A percentile compares a stretch with the other conserved stretches of the same genome.
These are phyloP conservation scores for Aricia artaxerxes DNA, from an alignment of 2,888 invertebrate genomes.

Conservation along the genomic window DNA sequence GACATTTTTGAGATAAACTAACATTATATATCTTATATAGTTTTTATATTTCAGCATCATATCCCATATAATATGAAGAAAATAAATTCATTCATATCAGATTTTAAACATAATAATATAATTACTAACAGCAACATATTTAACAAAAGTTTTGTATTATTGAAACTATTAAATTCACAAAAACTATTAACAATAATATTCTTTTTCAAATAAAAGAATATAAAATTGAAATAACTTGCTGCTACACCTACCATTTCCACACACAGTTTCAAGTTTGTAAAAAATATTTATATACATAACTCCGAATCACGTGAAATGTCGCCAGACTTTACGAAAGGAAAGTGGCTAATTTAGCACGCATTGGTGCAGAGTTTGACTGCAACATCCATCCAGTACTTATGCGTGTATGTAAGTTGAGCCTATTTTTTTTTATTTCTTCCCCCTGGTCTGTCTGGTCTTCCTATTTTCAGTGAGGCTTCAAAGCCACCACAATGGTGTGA, in stretches of 20 bases:
- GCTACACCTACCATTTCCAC: not conserved
- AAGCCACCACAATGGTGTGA: conserved; percentile 66
- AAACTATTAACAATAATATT: no score
- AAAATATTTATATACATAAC: not conserved
- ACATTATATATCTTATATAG: not conserved
- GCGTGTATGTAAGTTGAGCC: conserved; percentile 69
- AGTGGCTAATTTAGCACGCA: conserved; percentile 35
- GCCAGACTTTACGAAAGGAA: conserved; percentile 5
- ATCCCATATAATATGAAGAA: no score
- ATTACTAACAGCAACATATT: not conserved
- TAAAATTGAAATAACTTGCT: not conserved
- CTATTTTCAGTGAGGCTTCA: conserved; percentile 66
- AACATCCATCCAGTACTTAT: conserved; percentile 58
- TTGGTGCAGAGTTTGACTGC: conserved; percentile 40
- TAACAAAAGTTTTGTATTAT: not conserved
- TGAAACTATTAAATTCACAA: not conserved
- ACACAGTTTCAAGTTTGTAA: not conserved
- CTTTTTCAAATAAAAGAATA: no score
- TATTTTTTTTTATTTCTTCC: conserved; percentile 73
- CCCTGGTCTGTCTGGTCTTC: conserved; percentile 73
- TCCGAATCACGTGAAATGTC: not conserved
- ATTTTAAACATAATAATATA: no score
- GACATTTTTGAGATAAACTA: not conserved
- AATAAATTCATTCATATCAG: no score
- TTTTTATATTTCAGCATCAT: not conserved